A percentile compares a stretch with the other conserved stretches of the same genome.
Evolutionary conservation across 2,888 invertebrate genomes (phyloP).

Genomic region (Monopis laevigella): DNA sequence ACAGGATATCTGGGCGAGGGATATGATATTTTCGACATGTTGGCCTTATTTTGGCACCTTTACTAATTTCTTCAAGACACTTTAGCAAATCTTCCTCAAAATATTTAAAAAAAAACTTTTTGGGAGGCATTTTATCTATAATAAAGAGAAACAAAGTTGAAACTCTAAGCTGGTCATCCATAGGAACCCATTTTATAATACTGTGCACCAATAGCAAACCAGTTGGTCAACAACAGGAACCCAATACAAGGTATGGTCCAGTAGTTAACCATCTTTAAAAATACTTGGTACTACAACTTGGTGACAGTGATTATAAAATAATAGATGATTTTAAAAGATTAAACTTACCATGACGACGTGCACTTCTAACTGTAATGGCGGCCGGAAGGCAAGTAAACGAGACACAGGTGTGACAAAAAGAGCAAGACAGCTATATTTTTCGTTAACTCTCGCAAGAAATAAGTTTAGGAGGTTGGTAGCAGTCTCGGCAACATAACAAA

Average conservation of each 20-base stretch:
- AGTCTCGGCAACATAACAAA: neutral
- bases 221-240: neutral
- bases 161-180: neutral
- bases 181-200: neutral
- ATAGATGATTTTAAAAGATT: neutral
- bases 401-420: neutral
- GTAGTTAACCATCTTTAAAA: neutral
- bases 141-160: neutral
- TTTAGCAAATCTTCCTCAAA: neutral
- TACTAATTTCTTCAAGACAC: neutral
- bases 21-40: slow-evolving; percentile 8
- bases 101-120: neutral
- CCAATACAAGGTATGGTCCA: neutral
- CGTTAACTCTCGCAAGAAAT: neutral
- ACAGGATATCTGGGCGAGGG: slow-evolving; percentile 6
- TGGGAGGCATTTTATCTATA: neutral
- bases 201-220: neutral
- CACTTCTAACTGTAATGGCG: neutral
- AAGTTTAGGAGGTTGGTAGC: neutral
- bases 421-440: neutral
- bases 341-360: neutral
- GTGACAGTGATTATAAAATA: neutral
- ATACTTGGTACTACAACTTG: neutral
- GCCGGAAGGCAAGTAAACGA: neutral
- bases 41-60: slow-evolving; percentile 7